Evolutionary conservation across 2,797 vertebrate genomes (phyloP).

Genomic region (Semaprochilodus insignis): DNA sequence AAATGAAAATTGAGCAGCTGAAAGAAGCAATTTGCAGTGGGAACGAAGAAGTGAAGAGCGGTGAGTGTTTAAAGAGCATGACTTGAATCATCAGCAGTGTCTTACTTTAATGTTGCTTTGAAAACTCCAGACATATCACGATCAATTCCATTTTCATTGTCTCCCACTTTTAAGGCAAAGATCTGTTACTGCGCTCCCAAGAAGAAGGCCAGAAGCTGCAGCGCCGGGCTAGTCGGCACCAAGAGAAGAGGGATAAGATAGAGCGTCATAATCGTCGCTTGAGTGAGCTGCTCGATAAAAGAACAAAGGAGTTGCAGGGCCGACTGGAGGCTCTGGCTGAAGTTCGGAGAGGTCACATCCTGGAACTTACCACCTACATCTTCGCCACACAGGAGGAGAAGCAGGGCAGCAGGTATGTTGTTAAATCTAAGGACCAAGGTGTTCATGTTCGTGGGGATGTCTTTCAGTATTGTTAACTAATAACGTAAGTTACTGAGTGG

Average conservation of each 20-base stretch:
- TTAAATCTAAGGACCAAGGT: neutral
- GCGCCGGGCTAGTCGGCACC: constrained; percentile 89
- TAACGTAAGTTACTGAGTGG: neutral
- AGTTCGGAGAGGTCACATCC: constrained; percentile 84
- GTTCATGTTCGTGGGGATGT: neutral
- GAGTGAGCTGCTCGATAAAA: constrained; percentile 87
- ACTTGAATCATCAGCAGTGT: neutral
- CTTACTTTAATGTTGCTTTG: neutral
- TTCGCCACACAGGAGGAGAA: constrained; percentile 93
- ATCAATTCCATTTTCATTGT: neutral
- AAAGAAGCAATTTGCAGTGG: constrained; percentile 90
- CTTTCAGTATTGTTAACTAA: neutral
- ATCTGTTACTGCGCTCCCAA: constrained; percentile 85
- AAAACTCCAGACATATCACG: neutral
- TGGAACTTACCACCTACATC: constrained; percentile 90
- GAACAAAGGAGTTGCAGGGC: constrained; percentile 79
- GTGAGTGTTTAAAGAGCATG: constrained; percentile 76
- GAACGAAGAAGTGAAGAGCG: constrained; percentile 87
- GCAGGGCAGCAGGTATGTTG: constrained; percentile 83
- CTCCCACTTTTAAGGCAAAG: constrained; percentile 75
- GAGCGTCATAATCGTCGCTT: constrained; percentile 90
- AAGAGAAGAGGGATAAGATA: constrained; percentile 95
- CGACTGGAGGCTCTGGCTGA: constrained; percentile 82
- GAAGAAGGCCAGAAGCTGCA: constrained; percentile 91
- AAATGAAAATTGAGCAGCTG: constrained; percentile 94